Base-by-base conservation (phyloP, 2,888 invertebrate genomes). In the Actias luna region DNA sequence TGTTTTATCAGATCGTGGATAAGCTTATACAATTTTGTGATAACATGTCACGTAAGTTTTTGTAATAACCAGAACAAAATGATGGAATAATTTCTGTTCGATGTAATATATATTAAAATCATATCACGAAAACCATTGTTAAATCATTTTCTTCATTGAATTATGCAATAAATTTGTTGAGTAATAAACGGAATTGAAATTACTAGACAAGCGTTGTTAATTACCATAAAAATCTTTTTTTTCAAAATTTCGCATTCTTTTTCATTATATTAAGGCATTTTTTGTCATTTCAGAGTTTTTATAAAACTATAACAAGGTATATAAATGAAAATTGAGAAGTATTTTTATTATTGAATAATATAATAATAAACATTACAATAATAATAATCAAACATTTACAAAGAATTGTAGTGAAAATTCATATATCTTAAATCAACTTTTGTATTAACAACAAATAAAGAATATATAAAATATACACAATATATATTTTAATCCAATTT, bases 11-110 rank as follows among this genome's bases (percentile, higher is more conserved):
- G 60, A 65, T 57, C 60, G 61, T 59, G 62, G 62, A 67, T 72
- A 66, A 63, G 27, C 35, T 65, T 65, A 55, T 55, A 65, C 63
- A 66, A 64, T 58, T 60, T 52, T 50, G 25, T 29, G 39, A 62
- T 59, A 2, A 12, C 33, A 25, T 50, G 70, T 75, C 79, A 79
- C 76, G 78, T 78, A 73, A 58, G 55, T 16, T 75, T 72, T 68
- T 69, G 76, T 68, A 71, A 66, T 63, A 36, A 22, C 36, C 42
- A 35, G 27, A 42, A 16, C 10, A 18, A 8, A 29, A 25, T 62
- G 39, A 33, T 25, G 61, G 57, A 58, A 61, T 59, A 5, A 8
- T 58, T 42, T 39, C 22, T 58, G n/a, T 18, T 33, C 16, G 35
- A 35, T 25, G 22, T 18, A 42, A 18, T 42, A 42, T 42, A 18